Evolutionary conservation across 1,140 invertebrate genomes (phyloP).

Genomic region (Nephotettix cincticeps): DNA sequence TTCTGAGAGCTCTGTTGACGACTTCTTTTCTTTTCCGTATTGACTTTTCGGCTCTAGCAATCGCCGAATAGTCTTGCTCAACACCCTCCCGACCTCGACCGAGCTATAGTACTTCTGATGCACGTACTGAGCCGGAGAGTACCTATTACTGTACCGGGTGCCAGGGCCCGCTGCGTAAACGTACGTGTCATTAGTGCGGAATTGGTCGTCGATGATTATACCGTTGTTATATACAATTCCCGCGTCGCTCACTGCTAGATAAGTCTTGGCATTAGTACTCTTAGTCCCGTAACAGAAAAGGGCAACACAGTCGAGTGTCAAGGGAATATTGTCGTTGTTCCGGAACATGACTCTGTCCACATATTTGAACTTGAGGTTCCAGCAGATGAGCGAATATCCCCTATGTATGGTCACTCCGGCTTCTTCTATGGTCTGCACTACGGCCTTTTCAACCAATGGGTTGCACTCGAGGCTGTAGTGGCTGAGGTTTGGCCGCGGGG

Average conservation of each 20-base stretch:
- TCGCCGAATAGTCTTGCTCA: too few relatives aligned
- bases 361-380: neutral
- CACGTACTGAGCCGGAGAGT: constrained; percentile 48
- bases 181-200: constrained; percentile 66
- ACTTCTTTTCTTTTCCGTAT: too few relatives aligned
- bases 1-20: too few relatives aligned
- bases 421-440: neutral
- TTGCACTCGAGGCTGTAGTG: too few relatives aligned
- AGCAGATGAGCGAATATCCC: neutral
- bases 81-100: constrained; percentile 53
- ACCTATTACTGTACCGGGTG: constrained; percentile 59
- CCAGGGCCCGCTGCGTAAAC: constrained; percentile 68
- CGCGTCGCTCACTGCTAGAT: constrained; percentile 61
- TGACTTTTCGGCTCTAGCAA: too few relatives aligned
- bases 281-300: constrained; percentile 40
- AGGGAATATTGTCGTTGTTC: neutral
- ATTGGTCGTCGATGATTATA: constrained; percentile 64
- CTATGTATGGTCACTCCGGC: neutral
- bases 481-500: constrained; percentile 39
- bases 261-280: constrained; percentile 49
- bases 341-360: neutral
- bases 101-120: constrained; percentile 55
- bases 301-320: constrained; percentile 4
- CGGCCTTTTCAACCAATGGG: constrained; percentile 1
- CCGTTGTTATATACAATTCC: constrained; percentile 70